Evolutionary conservation across 2,888 invertebrate genomes (phyloP), one percentile per base, ranked within the genome.

Genomic region (Griposia aprilina): DNA sequence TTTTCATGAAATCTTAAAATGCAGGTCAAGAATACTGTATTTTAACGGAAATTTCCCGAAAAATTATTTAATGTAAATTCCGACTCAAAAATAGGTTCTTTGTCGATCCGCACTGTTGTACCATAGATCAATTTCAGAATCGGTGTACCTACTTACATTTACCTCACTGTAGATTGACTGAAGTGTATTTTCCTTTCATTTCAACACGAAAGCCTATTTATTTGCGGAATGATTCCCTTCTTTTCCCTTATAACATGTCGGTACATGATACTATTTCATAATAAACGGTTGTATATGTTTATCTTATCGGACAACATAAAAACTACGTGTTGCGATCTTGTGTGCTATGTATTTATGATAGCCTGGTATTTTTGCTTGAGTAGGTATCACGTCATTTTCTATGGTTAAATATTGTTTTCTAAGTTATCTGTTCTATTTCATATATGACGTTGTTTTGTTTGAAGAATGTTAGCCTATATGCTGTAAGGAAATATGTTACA

Each of bases 161-260:
- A 66, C 15, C 20, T 60, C 41, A 13, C 15, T 45, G 17, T 30
- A 57, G 2, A 71, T 71, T 55, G 60, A n/a, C 17, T 81, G 23
- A 26, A 74, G 7, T 7, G 41, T 82, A 70, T 82, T 82, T 65
- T 76, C 10, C 55, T 55, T 66, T 67, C 30, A 76, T 75, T 66
- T 55, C 59, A 20, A 60, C 30, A 52, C 36, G 52, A 60, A 65
- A 20, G 8, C 15, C 30, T 26, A 36, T 36, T 76, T 71, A 67
- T 81, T 71, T 71, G 63, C 17, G 5, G 13, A 15, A 71, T 62
- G 26, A 68, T 76, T 36, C 62, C 80, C 68, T 48, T 70, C 48
- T 70, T n/a, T 36, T 17, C 36, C 52, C 50, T 7, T n/a, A n/a
- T 52, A 50, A 26, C 20, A 60, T 75, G 17, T 48, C 57, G 45